Evolutionary conservation across 23 tunicate genomes (phyloP).

Genomic region (Trididemnum nubilum): DNA sequence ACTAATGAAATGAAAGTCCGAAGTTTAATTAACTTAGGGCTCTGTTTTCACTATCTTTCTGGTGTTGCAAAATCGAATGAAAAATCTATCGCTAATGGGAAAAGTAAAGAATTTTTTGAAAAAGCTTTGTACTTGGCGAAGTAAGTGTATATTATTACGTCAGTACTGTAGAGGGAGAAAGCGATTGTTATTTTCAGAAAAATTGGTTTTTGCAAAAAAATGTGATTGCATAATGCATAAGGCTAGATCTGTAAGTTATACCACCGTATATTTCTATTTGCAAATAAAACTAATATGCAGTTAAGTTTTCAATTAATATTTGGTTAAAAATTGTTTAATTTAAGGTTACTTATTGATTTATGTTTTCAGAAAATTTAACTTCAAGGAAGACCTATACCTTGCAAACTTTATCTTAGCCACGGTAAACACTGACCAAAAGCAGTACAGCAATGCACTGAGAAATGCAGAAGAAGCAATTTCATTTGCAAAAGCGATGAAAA

Average conservation of each 20-base stretch:
- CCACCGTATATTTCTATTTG: too few species aligned
- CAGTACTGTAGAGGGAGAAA: too few species aligned
- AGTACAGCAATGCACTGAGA: conserved; percentile 30
- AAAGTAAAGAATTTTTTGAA: conserved; percentile 39
- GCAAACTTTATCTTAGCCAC: conserved; percentile 30
- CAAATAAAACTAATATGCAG: too few species aligned
- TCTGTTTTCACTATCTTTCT: conserved; percentile 61
- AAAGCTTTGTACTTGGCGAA: conserved; percentile 50
- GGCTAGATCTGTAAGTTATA: too few species aligned
- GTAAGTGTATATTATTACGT: conserved; percentile 23
- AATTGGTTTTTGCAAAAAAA: background rate
- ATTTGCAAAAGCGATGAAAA: conserved; percentile 41
- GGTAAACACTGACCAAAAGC: conserved; percentile 29
- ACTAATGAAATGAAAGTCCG: conserved; percentile 58
- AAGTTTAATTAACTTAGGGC: conserved; percentile 68
- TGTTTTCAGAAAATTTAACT: conserved; percentile 43
- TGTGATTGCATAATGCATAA: background rate
- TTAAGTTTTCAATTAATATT: too few species aligned
- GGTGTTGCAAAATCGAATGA: conserved; percentile 2
- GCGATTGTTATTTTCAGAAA: background rate
- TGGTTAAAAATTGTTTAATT: too few species aligned
- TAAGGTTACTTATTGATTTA: too few species aligned
- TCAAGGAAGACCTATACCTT: conserved; percentile 45
- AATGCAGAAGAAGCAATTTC: conserved; percentile 46
- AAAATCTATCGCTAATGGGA: conserved; percentile 2